Percentiles rank a stretch among this genome's conserved stretches.
Conservation (phyloP, 2,113 vertebrate genomes). For the Cairina moschata region DNA sequence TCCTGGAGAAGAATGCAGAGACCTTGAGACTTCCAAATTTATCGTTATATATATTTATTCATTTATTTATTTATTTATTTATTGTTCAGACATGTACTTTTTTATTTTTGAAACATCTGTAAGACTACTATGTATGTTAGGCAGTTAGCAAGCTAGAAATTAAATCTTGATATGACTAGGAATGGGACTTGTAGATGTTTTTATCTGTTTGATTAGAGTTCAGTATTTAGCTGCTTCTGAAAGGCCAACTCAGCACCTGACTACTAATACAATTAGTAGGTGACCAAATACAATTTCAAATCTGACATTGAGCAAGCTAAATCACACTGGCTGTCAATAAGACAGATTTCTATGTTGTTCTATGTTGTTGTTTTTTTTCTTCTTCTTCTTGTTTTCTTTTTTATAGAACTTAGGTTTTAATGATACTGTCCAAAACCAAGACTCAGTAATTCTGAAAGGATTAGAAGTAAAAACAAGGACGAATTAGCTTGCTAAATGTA, state of each 20-base stretch:
- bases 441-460: neutral
- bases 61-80: neutral
- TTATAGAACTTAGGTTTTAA: neutral
- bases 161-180: neutral
- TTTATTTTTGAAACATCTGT: neutral
- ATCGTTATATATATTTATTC: neutral
- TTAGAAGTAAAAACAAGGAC: neutral
- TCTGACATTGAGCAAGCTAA: neutral
- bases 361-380: neutral
- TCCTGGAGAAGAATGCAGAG: neutral
- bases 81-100: neutral
- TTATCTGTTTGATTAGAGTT: neutral
- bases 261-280: neutral
- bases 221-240: slow-evolving; percentile 11
- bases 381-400: neutral
- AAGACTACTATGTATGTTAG: neutral
- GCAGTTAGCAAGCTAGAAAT: neutral
- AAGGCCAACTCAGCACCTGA: neutral
- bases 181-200: neutral
- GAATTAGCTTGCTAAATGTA: neutral
- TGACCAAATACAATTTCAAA: neutral
- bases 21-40: neutral
- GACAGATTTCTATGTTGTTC: neutral
- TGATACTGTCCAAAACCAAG: neutral
- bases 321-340: neutral